Conservation (phyloP, 2,888 invertebrate species). For the Drosophila flavopinicola region DNA sequence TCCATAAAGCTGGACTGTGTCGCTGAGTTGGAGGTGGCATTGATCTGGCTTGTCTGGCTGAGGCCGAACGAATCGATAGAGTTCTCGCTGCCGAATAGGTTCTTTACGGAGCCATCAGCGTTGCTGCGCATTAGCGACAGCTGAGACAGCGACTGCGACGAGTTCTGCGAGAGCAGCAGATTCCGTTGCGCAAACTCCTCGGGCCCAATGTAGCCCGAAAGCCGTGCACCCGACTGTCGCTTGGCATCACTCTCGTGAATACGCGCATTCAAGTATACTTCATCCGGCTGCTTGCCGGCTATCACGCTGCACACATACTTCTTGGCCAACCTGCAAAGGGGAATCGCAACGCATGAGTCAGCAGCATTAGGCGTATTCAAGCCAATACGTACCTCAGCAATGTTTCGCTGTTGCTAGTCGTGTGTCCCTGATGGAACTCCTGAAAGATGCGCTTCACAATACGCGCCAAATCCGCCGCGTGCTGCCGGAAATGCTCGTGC, state of each 20-base stretch:
- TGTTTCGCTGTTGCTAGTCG: slow-evolving; percentile 91
- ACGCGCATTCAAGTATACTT: slow-evolving; percentile 85
- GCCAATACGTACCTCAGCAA: slow-evolving; percentile 86
- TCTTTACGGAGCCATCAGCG: slow-evolving; percentile 57
- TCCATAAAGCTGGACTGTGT: slow-evolving; percentile 70
- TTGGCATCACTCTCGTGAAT: slow-evolving; percentile 75
- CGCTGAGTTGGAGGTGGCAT: slow-evolving; percentile 33
- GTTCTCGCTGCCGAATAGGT: slow-evolving; percentile 74
- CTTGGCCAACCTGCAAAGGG: slow-evolving; percentile 86
- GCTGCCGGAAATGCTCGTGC: slow-evolving; percentile 89
- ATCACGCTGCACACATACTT: slow-evolving; percentile 88
- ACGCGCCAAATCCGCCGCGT: slow-evolving; percentile 88
- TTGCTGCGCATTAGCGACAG: slow-evolving; percentile 36
- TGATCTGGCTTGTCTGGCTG: slow-evolving; percentile 69
- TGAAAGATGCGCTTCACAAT: slow-evolving; percentile 88
- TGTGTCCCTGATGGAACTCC: slow-evolving; percentile 86
- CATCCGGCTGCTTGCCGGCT: slow-evolving; percentile 88
- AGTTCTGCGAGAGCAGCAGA: slow-evolving; percentile 53
- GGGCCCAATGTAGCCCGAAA: slow-evolving; percentile 82
- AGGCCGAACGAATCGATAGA: slow-evolving; percentile 78
- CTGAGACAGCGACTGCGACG: slow-evolving; percentile 41
- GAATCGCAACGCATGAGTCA: no score
- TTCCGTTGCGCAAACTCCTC: slow-evolving; percentile 82
- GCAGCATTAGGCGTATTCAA: no score
- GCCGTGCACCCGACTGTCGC: slow-evolving; percentile 65